Conservation (phyloP, 1,140 invertebrate species). For the Drosophila suzukii region DNA sequence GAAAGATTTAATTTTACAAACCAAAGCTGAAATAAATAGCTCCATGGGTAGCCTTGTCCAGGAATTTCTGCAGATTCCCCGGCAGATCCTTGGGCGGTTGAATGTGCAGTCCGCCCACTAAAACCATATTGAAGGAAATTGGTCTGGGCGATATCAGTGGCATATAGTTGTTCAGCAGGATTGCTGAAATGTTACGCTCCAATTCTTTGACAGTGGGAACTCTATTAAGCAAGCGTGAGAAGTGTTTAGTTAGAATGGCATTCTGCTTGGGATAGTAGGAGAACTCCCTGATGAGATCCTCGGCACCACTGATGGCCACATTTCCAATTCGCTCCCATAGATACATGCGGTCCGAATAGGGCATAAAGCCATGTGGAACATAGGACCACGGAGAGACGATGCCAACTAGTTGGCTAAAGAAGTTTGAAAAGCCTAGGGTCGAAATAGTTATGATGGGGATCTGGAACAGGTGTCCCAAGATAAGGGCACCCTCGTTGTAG, state of each 20-base stretch:
- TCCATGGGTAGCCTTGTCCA: constrained; percentile 85
- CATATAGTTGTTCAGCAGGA: constrained; percentile 85
- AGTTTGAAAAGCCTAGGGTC: constrained; percentile 75
- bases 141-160: constrained; percentile 84
- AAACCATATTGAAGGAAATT: constrained; percentile 84
- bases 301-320: constrained; percentile 28
- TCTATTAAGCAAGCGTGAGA: constrained; percentile 39
- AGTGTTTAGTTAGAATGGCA: constrained; percentile 66
- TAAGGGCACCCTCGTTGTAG: constrained; percentile 82
- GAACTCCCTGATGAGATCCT: constrained; percentile 55
- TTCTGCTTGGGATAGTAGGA: constrained; percentile 70
- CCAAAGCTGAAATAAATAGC: constrained; percentile 85
- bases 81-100: constrained; percentile 79
- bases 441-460: constrained; percentile 76
- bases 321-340: constrained; percentile 81
- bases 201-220: constrained; percentile 84
- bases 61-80: constrained; percentile 62
- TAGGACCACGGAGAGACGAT: constrained; percentile 74
- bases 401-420: constrained; percentile 72
- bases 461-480: constrained; percentile 81
- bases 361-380: constrained; percentile 68
- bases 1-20: neutral
- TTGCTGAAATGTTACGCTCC: constrained; percentile 85
- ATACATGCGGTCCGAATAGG: constrained; percentile 72
- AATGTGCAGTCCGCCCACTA: constrained; percentile 86